Percentiles rank a stretch among this genome's conserved stretches.
Conservation (phyloP, 2,888 invertebrate species). For the Helleia helle region DNA sequence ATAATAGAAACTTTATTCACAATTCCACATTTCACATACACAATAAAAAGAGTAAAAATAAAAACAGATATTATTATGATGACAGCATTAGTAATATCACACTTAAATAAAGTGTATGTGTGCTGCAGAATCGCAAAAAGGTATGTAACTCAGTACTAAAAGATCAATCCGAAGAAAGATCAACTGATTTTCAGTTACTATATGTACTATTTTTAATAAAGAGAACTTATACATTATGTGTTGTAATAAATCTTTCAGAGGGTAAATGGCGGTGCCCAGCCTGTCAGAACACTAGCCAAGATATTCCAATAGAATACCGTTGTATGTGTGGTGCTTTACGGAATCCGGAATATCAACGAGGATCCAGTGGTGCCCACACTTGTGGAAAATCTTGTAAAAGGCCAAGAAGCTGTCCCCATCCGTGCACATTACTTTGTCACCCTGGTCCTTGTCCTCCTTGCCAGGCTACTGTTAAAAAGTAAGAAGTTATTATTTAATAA, state of each 20-base stretch:
- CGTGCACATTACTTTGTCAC: constrained; percentile 89
- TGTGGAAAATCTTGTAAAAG: constrained; percentile 92
- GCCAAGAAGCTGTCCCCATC: constrained; percentile 72
- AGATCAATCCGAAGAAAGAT: no score
- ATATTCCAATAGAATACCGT: constrained; percentile 84
- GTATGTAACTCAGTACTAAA: no score
- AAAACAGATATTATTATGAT: no score
- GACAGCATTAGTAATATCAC: no score
- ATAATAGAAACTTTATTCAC: no score
- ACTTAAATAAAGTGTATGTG: no score
- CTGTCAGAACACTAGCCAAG: constrained; percentile 87
- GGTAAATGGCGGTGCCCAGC: constrained; percentile 97
- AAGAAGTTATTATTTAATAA: constrained; percentile 22
- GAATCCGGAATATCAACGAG: constrained; percentile 83
- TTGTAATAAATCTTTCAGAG: constrained; percentile 49
- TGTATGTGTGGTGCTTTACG: constrained; percentile 92
- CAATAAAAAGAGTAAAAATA: no score
- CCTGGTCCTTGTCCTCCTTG: constrained; percentile 97
- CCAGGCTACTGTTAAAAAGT: constrained; percentile 80
- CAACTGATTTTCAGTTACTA: no score
- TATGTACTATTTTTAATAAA: no score
- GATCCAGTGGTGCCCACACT: constrained; percentile 84
- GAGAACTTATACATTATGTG: no score
- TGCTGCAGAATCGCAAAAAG: no score
- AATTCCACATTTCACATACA: no score